Base-by-base conservation (phyloP, 2,113 vertebrate genomes). In the Leptodactylus fuscus region DNA sequence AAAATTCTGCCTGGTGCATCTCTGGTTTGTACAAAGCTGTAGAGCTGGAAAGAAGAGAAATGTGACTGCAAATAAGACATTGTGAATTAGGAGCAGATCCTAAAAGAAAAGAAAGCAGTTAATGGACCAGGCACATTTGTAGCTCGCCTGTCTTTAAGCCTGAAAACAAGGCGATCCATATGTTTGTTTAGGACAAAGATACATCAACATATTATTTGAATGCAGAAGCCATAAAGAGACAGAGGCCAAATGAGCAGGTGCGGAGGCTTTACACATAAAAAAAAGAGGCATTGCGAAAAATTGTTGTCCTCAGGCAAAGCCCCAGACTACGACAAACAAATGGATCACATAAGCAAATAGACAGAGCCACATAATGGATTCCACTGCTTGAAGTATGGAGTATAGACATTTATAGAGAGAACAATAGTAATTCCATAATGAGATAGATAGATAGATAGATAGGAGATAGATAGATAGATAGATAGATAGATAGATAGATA, bases 121-220 rank as follows among this genome's bases (percentile, higher is more conserved):
- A 46, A 48, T 81, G 24, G 24, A 41, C 16, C 34, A 12, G 29
- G 13, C 20, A 69, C 67, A 27, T 85, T 7, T 38, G 41, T n/a
- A 44, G 12, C 15, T 18, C 53, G 55, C 41, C 44, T 48, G 60
- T 67, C 58, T 69, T 71, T 38, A 24, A 36, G 58, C 12, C 29
- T 34, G 27, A 62, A 60, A 49, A 46, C 44, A 85, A 24, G 20
- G 32, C 13, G 7, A 60, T 48, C 53, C 38, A 36, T 44, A 48
- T 67, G 83, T 78, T 85, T 53, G 60, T n/a, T 69, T 78, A 65
- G 22, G 41, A 62, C 58, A 77, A 85, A 78, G 83, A 78, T 6
- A 73, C 53, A 76, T 83, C 69, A 75, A 36, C 71, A 83, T 48
- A 81, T 83, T 41, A 85, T 85, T 85, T 85, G 73, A 85, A 77